phyloP scores from a whole-genome alignment of 2,113 vertebrate genomes.

The Phainopepla nitens region DNA sequence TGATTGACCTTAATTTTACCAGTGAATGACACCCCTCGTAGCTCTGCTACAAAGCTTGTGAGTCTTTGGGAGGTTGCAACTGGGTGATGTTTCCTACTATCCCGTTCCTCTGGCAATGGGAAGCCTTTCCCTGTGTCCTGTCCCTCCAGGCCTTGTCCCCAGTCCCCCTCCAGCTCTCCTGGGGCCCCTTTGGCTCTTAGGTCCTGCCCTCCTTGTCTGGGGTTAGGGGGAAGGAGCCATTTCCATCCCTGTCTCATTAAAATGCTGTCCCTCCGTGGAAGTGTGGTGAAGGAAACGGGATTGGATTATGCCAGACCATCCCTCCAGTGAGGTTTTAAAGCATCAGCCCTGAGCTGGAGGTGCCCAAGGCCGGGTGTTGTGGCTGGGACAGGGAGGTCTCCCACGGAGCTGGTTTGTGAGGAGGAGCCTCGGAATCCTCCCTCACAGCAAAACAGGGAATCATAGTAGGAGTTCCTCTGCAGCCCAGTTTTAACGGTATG shows the following conservation, averaged over 20 bases:
- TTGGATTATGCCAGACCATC: not conserved
- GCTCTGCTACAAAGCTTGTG: not conserved
- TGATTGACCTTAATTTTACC: not conserved
- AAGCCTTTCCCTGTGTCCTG: not conserved
- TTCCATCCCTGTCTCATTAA: not conserved
- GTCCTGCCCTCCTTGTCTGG: not conserved
- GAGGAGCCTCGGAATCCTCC: not conserved
- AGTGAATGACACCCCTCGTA: rapidly evolving
- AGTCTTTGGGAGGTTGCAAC: not conserved
- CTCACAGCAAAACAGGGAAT: rapidly evolving
- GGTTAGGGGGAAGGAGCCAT: not conserved
- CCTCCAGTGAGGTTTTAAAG: not conserved
- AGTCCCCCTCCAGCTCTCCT: not conserved
- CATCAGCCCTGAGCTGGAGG: not conserved
- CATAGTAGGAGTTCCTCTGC: rapidly evolving
- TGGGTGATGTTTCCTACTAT: not conserved
- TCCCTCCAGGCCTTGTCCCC: not conserved
- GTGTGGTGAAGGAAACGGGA: not conserved
- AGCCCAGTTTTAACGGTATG: rapidly evolving
- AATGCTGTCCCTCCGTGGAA: rapidly evolving
- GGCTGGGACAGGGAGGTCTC: not conserved
- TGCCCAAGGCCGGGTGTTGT: rapidly evolving
- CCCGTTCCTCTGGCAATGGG: not conserved
- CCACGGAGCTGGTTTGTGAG: rapidly evolving
- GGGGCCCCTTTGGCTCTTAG: not conserved